A percentile compares a stretch with the other conserved stretches of the same genome.
These are phyloP conservation scores for Acropternis orthonyx DNA, from an alignment of 2,797 vertebrate genomes.

Conservation along the genomic window DNA sequence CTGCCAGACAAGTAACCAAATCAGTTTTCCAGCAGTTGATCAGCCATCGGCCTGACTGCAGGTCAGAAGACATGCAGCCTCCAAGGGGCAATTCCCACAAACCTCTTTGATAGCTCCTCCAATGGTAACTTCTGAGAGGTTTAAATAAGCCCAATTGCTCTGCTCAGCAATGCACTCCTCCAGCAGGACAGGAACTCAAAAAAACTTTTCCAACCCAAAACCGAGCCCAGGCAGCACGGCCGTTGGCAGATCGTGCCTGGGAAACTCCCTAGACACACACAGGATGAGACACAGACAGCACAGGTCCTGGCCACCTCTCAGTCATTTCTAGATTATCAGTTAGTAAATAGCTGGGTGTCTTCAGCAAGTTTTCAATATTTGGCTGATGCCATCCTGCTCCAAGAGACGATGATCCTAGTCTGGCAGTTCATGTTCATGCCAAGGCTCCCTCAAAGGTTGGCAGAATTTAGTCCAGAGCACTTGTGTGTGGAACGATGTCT, in stretches of 20 bases:
- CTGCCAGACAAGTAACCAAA: neutral
- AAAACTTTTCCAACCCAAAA: neutral
- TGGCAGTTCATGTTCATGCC: neutral
- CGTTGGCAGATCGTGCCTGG: rapidly evolving
- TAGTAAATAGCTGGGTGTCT: neutral
- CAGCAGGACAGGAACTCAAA: neutral
- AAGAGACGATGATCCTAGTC: neutral
- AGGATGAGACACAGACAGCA: neutral
- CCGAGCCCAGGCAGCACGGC: neutral
- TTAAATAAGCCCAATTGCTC: neutral
- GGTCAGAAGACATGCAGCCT: neutral
- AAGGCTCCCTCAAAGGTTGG: neutral
- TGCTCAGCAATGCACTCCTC: neutral
- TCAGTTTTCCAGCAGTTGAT: neutral
- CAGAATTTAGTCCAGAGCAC: neutral
- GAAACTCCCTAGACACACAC: neutral
- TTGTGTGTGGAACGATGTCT: rapidly evolving
- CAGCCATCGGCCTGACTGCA: neutral
- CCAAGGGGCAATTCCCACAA: neutral
- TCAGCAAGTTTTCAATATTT: neutral
- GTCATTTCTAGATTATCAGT: neutral
- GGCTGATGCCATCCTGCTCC: neutral
- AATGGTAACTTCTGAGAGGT: neutral
- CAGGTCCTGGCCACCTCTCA: neutral
- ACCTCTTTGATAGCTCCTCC: neutral